Evolutionary conservation across 2,113 vertebrate species (phyloP), one percentile per base, ranked within the genome.

Genomic region (Chamaetylas fuelleborni): DNA sequence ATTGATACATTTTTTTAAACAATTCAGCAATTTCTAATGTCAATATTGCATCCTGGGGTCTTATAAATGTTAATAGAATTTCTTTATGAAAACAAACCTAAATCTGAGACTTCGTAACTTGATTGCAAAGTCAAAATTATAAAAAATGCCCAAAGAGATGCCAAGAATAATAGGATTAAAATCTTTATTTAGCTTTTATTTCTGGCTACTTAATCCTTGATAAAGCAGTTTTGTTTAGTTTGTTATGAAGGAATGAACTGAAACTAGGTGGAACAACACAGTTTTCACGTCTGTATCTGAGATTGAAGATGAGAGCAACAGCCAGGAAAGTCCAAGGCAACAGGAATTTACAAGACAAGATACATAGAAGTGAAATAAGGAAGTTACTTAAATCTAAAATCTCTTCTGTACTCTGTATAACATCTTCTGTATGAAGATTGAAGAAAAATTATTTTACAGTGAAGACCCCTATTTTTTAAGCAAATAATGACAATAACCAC

Each of bases 1-100:
- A 40, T 22, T 20, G 13, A 20, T 25, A 9, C 5, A 1, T 24
- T 58, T 67, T 50, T 53, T 26, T 3, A 26, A 66, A 14, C 9
- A 42, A 42, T 15, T 66, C 16, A 56, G 2, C 31, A 54, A n/a
- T 88, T 86, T 82, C 6, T 51, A 48, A 48, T 24, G 36, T 58
- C n/a, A 60, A 3, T n/a, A 19, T 31, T 42, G 3, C 9, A 61
- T 71, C 11, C 11, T 3, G 0, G 2, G 15, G 19, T 50, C 20
- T 77, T 60, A 7, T 3, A 69, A 26, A 5, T n/a, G 5, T 50
- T 62, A 76, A 64, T 18, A 14, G 24, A 53, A 77, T 90, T 90
- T 69, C 14, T 16, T 36, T 34, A 17, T 48, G n/a, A 64, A 81
- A 74, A 51, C 0, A 5, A 38, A 26, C 9, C 0, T 34, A 70